phyloP scores from a whole-genome alignment of 2,888 invertebrate genomes.

The Cheilosia soror region DNA sequence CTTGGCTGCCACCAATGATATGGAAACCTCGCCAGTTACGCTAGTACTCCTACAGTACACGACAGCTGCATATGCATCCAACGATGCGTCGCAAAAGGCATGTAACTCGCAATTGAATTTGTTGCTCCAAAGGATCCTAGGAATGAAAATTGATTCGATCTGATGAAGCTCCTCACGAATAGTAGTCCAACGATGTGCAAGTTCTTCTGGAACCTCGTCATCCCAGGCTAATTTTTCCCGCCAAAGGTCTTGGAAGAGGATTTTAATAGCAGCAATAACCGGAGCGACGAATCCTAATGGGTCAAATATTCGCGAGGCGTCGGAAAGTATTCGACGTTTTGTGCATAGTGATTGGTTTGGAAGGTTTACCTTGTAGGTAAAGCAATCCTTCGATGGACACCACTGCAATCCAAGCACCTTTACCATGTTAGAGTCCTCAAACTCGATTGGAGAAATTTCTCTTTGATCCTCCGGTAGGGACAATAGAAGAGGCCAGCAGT shows the following conservation, averaged over 20 bases:
- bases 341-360: not conserved
- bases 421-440: constrained; percentile 16
- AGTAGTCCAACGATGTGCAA: constrained; percentile 12
- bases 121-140: not conserved
- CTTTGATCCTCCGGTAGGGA: not conserved
- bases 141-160: not conserved
- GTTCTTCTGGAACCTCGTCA: constrained; percentile 19
- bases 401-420: constrained; percentile 8
- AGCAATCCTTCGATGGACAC: not conserved
- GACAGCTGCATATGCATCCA: constrained; percentile 9
- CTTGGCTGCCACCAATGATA: not conserved
- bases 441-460: not conserved
- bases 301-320: not conserved
- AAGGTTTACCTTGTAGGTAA: not conserved
- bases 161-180: not conserved
- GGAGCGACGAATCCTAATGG: not conserved
- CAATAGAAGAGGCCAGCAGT: constrained; percentile 20
- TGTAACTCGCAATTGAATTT: not conserved
- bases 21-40: too few species aligned
- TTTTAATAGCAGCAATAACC: not conserved
- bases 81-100: constrained; percentile 20
- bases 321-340: not conserved
- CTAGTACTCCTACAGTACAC: constrained; percentile 12
- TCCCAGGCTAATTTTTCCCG: not conserved
- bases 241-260: not conserved